phyloP scores from a whole-genome alignment of 2,797 vertebrate species.

The Philypnodon macrostomus region DNA sequence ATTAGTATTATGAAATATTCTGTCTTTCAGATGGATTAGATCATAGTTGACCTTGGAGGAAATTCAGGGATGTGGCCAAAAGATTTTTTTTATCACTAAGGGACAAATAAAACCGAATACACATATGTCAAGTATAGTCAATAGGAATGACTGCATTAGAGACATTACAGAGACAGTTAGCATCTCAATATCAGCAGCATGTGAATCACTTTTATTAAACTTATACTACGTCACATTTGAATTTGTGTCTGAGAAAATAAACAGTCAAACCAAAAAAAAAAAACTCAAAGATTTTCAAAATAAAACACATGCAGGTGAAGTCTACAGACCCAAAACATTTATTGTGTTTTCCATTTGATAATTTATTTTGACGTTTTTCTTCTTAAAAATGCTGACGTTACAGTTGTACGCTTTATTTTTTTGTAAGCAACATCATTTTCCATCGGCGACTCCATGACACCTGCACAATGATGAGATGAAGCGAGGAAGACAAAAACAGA shows the following conservation, averaged over 20 bases:
- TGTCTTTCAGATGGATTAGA: too few relatives aligned
- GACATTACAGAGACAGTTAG: constrained; percentile 34
- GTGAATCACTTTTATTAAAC: constrained; percentile 45
- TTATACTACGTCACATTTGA: constrained; percentile 32
- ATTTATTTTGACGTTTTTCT: constrained; percentile 81
- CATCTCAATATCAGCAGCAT: constrained; percentile 41
- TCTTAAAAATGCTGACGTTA: constrained; percentile 79
- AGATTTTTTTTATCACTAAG: too few relatives aligned
- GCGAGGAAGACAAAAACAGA: constrained; percentile 50
- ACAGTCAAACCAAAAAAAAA: constrained; percentile 38
- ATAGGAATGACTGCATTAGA: constrained; percentile 6
- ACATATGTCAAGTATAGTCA: too few relatives aligned
- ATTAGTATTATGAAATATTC: too few relatives aligned
- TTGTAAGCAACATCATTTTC: constrained; percentile 60
- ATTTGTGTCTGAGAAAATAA: constrained; percentile 36
- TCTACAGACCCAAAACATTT: constrained; percentile 78
- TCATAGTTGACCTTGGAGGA: too few relatives aligned
- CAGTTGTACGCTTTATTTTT: too few relatives aligned
- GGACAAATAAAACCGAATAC: too few relatives aligned
- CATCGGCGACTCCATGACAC: constrained; percentile 57
- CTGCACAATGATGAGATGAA: constrained; percentile 53
- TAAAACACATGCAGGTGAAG: constrained; percentile 78
- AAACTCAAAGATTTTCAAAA: constrained; percentile 62
- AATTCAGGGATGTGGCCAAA: too few relatives aligned
- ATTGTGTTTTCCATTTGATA: constrained; percentile 73